Conservation (phyloP, 2,888 invertebrate genomes). For the Drosophila crucigera region DNA sequence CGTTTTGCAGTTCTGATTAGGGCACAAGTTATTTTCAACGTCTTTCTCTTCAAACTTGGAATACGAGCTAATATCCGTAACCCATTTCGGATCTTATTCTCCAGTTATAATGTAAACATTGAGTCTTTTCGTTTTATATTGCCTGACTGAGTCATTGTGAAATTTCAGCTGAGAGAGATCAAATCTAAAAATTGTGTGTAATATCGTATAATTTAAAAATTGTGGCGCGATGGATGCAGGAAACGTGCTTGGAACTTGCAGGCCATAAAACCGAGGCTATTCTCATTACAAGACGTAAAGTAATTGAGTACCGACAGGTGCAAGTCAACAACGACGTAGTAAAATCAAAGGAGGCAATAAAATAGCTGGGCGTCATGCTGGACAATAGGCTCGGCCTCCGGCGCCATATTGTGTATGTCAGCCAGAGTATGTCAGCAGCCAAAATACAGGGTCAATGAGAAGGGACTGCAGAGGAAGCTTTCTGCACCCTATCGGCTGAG, state of each 20-base stretch:
- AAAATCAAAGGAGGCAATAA: background rate
- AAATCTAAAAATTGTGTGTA: too few species aligned
- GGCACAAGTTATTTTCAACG: too few species aligned
- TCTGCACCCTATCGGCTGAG: background rate
- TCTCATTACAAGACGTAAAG: background rate
- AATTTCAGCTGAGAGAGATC: too few species aligned
- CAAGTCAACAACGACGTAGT: background rate
- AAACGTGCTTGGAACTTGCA: background rate
- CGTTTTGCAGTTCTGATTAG: background rate
- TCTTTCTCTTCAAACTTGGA: too few species aligned
- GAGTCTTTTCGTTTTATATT: background rate
- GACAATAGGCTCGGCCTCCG: background rate
- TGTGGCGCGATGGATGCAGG: background rate
- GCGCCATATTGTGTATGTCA: background rate
- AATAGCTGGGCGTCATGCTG: background rate
- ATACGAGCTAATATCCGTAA: background rate
- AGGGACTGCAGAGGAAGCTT: background rate
- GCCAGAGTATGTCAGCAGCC: background rate
- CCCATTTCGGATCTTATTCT: background rate
- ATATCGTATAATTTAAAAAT: background rate
- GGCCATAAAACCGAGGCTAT: background rate
- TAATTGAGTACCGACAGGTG: background rate
- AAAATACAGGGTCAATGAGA: background rate
- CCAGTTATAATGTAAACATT: background rate
- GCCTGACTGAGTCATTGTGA: too few species aligned